A percentile compares a stretch with the other conserved stretches of the same genome.
phyloP scores from a whole-genome alignment of 2,797 vertebrate species.

The Schizopygopsis pylzovi region DNA sequence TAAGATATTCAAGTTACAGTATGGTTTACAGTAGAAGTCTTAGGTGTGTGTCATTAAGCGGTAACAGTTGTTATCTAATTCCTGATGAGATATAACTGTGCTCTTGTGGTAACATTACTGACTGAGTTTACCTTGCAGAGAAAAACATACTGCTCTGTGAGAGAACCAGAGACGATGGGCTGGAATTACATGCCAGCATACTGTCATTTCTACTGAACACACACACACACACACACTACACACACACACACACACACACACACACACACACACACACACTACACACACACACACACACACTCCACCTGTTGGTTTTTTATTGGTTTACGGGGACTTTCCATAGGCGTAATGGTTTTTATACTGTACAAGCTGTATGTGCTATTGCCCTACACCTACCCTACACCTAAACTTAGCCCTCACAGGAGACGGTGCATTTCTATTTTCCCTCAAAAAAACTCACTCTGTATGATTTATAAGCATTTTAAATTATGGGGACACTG shows the following conservation, averaged over 20 bases:
- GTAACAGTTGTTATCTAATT: background rate
- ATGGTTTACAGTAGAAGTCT: background rate
- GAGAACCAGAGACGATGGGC: conserved; percentile 72
- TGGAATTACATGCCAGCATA: conserved; percentile 77
- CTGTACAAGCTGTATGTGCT: no score
- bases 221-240: conserved; percentile 44
- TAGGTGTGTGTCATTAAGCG: background rate
- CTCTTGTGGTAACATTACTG: background rate
- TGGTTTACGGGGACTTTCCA: no score
- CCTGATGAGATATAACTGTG: background rate
- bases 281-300: no score
- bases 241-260: conserved; percentile 44
- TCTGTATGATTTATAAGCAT: no score
- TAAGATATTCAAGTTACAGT: background rate
- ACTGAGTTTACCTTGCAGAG: background rate
- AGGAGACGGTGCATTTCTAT: no score
- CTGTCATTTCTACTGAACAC: conserved; percentile 53
- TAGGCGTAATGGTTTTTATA: no score
- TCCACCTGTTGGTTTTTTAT: no score
- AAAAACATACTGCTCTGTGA: conserved; percentile 57
- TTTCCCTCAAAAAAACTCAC: no score
- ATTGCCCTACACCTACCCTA: no score
- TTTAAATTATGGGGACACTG: no score
- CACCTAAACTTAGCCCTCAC: no score
- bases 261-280: conserved; percentile 20